Evolutionary conservation across 2,888 invertebrate genomes (phyloP).

Genomic region (Dioctria linearis): DNA sequence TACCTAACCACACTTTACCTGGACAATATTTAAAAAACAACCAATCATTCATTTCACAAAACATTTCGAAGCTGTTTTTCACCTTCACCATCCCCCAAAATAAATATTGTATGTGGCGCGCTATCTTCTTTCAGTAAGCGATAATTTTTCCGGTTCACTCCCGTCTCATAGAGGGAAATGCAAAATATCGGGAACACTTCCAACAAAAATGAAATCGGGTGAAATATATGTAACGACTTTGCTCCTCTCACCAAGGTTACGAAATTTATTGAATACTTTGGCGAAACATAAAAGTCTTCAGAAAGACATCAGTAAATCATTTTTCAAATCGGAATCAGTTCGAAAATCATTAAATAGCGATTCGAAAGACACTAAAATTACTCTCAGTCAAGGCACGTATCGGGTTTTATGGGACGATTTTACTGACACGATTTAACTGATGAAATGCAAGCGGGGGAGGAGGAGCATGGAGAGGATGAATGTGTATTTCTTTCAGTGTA

Average conservation of each 20-base stretch:
- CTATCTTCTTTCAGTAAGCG: too few species aligned
- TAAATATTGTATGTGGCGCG: too few species aligned
- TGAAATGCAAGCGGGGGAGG: not conserved
- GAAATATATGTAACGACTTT: slow-evolving; percentile 19
- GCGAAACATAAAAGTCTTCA: slow-evolving; percentile 10
- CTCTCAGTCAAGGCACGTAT: slow-evolving; percentile 33
- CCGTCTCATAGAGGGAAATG: too few species aligned
- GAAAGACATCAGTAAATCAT: slow-evolving; percentile 26
- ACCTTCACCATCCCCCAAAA: too few species aligned
- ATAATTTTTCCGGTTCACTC: too few species aligned
- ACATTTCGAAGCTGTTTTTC: too few species aligned
- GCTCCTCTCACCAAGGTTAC: not conserved
- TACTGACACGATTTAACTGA: slow-evolving; percentile 12
- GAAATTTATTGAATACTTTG: slow-evolving; percentile 37
- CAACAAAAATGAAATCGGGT: too few species aligned
- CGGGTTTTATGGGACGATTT: slow-evolving; percentile 19
- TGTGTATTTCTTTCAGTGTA: not conserved
- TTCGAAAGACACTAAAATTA: slow-evolving; percentile 32
- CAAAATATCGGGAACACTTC: too few species aligned
- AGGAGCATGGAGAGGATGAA: too few species aligned
- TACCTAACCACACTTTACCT: too few species aligned
- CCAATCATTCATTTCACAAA: too few species aligned
- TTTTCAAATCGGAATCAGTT: slow-evolving; percentile 41
- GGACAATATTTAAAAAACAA: too few species aligned
- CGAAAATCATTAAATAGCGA: slow-evolving; percentile 47